Evolutionary conservation across 2,888 invertebrate species (phyloP).

Genomic region (Ariolimax columbianus): DNA sequence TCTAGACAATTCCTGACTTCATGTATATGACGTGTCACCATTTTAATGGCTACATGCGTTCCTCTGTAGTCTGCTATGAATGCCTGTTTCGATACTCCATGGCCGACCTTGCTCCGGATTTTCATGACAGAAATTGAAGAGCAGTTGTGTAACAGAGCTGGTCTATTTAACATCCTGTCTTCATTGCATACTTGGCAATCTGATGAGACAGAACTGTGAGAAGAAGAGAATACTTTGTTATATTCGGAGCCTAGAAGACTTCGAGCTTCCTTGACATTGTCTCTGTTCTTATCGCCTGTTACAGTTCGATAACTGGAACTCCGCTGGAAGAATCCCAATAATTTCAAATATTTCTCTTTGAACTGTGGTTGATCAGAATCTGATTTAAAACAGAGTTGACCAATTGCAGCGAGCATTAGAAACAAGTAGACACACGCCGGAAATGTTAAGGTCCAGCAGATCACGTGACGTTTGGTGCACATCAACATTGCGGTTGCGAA

Average conservation of each 20-base stretch:
- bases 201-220: background rate
- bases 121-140: slow-evolving; percentile 69
- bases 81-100: slow-evolving; percentile 76
- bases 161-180: background rate
- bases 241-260: background rate
- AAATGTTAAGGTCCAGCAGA: slow-evolving; percentile 21
- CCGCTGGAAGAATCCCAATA: background rate
- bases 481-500: background rate
- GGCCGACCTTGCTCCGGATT: slow-evolving; percentile 71
- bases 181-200: background rate
- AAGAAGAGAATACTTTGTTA: background rate
- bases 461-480: slow-evolving; percentile 32
- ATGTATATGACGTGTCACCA: slow-evolving; percentile 75
- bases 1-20: slow-evolving; percentile 72
- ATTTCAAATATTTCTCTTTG: slow-evolving; percentile 6
- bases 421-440: slow-evolving; percentile 46
- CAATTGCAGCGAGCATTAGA: slow-evolving; percentile 47
- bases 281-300: background rate
- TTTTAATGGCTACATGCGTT: slow-evolving; percentile 70
- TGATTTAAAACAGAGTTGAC: slow-evolving; percentile 42
- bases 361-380: background rate
- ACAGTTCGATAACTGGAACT: background rate
- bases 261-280: background rate
- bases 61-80: slow-evolving; percentile 69
- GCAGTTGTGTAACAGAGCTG: slow-evolving; percentile 62